Conservation (phyloP, 2,797 vertebrate genomes). For the Parambassis ranga region DNA sequence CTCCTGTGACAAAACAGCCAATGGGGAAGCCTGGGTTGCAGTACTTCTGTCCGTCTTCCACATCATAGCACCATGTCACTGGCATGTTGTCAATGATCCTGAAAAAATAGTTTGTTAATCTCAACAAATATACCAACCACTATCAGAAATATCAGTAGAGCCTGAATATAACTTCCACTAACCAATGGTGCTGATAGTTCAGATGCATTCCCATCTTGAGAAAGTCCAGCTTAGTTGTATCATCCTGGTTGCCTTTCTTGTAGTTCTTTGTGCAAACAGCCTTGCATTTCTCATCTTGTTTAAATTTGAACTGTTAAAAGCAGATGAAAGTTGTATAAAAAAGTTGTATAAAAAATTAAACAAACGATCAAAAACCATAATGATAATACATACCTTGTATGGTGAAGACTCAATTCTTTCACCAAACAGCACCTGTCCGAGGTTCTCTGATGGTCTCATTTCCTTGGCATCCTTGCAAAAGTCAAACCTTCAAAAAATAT, state of each 20-base stretch:
- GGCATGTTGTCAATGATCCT: constrained; percentile 97
- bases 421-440: constrained; percentile 92
- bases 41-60: constrained; percentile 86
- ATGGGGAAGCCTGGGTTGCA: constrained; percentile 93
- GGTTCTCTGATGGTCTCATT: constrained; percentile 89
- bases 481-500: constrained; percentile 83
- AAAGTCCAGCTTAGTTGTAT: constrained; percentile 83
- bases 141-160: background rate
- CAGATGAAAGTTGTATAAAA: background rate
- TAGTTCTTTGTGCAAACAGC: constrained; percentile 84
- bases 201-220: constrained; percentile 91
- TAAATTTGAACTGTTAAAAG: constrained; percentile 85
- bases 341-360: background rate
- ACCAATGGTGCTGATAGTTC: constrained; percentile 94
- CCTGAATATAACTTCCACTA: background rate
- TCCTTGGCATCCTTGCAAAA: constrained; percentile 89
- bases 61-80: constrained; percentile 91
- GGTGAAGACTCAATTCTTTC: constrained; percentile 91
- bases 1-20: constrained; percentile 85
- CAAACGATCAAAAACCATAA: background rate
- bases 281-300: constrained; percentile 75
- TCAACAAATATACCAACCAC: no score
- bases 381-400: constrained; percentile 82
- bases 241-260: constrained; percentile 57
- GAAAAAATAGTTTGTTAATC: background rate